Evolutionary conservation across 2,113 vertebrate genomes (phyloP).

Genomic region (Chiloscyllium plagiosum): DNA sequence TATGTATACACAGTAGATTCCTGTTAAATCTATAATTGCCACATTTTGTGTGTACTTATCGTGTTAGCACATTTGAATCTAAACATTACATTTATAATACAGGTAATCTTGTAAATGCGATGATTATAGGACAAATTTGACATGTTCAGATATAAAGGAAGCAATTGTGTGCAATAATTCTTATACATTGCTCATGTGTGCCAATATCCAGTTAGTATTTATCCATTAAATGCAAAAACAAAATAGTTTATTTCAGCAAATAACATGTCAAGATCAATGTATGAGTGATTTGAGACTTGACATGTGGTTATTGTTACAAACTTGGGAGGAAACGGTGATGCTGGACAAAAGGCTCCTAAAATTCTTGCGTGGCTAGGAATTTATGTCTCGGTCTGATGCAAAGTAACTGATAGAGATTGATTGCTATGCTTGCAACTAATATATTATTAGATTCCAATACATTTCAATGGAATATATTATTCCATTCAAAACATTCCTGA

Average conservation of each 20-base stretch:
- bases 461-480: too few species aligned
- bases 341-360: background rate
- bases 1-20: background rate
- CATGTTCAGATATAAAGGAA: background rate
- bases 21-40: background rate
- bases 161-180: background rate
- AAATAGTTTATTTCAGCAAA: background rate
- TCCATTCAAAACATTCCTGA: too few species aligned
- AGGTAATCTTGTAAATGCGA: background rate
- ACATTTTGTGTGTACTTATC: background rate
- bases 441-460: background rate
- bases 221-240: background rate
- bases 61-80: background rate
- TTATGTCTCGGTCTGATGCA: background rate
- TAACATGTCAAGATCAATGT: background rate
- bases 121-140: background rate
- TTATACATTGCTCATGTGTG: background rate
- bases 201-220: background rate
- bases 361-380: too few species aligned
- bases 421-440: background rate
- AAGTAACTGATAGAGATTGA: background rate
- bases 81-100: background rate
- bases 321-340: background rate
- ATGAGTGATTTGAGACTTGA: background rate
- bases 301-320: background rate